These are phyloP conservation scores for Cryptotis parvus DNA, from an alignment of 2,113 vertebrate genomes.

Conservation along the genomic window DNA sequence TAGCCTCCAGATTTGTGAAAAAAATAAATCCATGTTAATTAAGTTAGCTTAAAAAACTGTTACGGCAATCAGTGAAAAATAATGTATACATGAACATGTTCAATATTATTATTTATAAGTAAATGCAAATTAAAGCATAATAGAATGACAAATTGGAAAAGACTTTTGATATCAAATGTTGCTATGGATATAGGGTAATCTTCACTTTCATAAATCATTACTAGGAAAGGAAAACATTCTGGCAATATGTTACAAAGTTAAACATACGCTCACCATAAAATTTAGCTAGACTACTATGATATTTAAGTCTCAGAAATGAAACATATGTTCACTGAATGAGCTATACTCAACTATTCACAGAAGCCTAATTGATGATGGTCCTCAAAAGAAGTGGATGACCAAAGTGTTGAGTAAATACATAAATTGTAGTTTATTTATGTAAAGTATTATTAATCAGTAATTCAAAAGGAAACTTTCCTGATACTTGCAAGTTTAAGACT, in stretches of 20 bases:
- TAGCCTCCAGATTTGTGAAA: neutral
- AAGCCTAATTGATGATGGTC: constrained; percentile 18
- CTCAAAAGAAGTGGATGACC: neutral
- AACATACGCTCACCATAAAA: neutral
- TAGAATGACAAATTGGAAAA: constrained; percentile 20
- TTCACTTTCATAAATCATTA: neutral
- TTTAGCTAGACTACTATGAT: neutral
- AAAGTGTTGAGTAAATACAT: neutral
- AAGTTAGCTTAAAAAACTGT: too few relatives aligned
- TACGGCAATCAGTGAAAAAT: neutral
- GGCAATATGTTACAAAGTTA: constrained; percentile 27
- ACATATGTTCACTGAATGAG: neutral
- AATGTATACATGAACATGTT: neutral
- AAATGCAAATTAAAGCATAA: constrained; percentile 15
- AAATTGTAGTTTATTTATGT: neutral
- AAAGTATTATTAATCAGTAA: neutral
- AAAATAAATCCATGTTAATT: neutral
- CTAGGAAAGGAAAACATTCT: constrained; percentile 31
- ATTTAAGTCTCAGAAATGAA: constrained; percentile 55
- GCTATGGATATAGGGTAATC: neutral
- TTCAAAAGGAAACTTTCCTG: constrained; percentile 1
- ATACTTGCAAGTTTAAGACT: neutral
- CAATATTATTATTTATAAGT: neutral
- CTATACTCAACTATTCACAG: neutral
- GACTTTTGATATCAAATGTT: neutral